Conservation (phyloP, 2,888 invertebrate species). For the Nemapogon koenigi region DNA sequence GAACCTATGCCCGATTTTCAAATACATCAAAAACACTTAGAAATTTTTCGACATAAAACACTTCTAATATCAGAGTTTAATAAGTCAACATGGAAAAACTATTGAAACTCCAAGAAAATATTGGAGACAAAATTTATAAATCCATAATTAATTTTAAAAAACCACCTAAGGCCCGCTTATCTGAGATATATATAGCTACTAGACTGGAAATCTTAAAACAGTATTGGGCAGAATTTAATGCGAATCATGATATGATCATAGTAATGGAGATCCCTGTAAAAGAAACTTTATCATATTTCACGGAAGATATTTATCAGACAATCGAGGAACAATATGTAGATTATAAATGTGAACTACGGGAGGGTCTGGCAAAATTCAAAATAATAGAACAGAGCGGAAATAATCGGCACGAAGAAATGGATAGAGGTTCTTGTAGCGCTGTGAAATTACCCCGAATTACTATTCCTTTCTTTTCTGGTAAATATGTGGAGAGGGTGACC, state of each 20-base stretch:
- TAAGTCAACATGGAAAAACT: too few relatives aligned
- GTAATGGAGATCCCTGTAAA: background rate
- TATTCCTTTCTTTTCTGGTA: constrained; percentile 9
- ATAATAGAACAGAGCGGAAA: too few relatives aligned
- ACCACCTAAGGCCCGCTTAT: constrained; percentile 11
- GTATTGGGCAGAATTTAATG: background rate
- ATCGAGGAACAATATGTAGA: background rate
- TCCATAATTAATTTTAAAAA: constrained; percentile 10
- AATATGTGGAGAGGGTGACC: constrained; percentile 11
- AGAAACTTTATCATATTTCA: background rate
- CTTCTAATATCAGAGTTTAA: too few relatives aligned
- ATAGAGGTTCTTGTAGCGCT: too few relatives aligned
- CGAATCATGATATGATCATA: background rate
- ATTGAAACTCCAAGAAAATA: too few relatives aligned
- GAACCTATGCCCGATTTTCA: too few relatives aligned
- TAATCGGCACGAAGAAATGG: too few relatives aligned
- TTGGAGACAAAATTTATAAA: too few relatives aligned
- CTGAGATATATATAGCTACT: constrained; percentile 6
- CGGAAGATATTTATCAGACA: background rate
- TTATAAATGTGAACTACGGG: background rate
- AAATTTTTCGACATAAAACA: too few relatives aligned
- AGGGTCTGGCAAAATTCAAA: background rate
- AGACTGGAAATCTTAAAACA: background rate
- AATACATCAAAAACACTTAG: too few relatives aligned
- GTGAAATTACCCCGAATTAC: background rate